Evolutionary conservation across 2,888 invertebrate species (phyloP), one percentile per base, ranked within the genome.

Genomic region (Orthosia gothica): DNA sequence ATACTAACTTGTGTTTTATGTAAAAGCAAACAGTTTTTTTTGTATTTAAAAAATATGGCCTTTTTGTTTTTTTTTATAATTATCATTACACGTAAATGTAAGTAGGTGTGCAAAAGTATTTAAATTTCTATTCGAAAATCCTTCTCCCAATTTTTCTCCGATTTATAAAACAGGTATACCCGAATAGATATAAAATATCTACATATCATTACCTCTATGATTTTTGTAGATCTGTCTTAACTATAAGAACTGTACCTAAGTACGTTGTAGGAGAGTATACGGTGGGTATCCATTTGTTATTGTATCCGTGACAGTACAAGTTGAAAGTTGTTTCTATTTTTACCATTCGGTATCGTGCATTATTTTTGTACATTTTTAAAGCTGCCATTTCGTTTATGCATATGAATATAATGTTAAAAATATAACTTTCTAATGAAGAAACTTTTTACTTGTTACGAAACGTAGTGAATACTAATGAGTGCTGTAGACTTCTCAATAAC

Each of bases 191-290:
- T 78, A 70, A 80, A 68, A 75, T 83, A 82, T 87, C 81, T 81
- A 89, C 89, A 89, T 89, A 89, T 89, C 89, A 89, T 81, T 88
- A 87, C 66, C 66, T 71, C 54, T 86, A 82, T 81, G 70, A 62
- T 67, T 78, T 77, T 74, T 74, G 70, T 83, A 81, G 83, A 83
- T 65, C 59, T 55, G 63, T 74, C n/a, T 26, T 76, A 65, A 71
- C 32, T 57, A 3, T 79, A 76, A 65, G 73, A 58, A 77, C 69
- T 70, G 59, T 73, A 74, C 45, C 57, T 78, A 85, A 64, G 58
- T 49, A 67, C 65, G 66, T 82, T 81, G 59, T 64, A 52, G 55
- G 32, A 47, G 18, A 23, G 59, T 73, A 50, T 55, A 32, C 45
- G 40, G 26, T 40, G 18, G 52, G 26, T 47, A 18, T 74, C 68